Percentiles rank a stretch among this genome's conserved stretches.
Conservation (phyloP, 2,113 vertebrate genomes). For the Hippocampus guttulatus region DNA sequence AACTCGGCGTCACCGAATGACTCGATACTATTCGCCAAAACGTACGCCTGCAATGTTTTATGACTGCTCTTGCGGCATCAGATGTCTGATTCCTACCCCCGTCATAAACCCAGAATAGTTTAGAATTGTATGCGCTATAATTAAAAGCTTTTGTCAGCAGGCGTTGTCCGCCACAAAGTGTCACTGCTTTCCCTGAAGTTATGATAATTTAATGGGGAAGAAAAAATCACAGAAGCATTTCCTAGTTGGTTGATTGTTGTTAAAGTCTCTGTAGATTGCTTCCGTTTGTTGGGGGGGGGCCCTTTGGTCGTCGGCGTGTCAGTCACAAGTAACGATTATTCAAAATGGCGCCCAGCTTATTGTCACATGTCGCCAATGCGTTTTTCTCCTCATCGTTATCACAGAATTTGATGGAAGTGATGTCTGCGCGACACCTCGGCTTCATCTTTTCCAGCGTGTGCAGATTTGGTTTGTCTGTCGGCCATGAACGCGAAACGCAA, state of each 20-base stretch:
- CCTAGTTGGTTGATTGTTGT: neutral
- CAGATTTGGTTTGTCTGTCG: neutral
- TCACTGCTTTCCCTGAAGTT: neutral
- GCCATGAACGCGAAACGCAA: no score
- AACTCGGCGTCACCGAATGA: conserved; percentile 13
- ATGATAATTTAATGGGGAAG: neutral
- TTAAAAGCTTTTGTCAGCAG: conserved; percentile 21
- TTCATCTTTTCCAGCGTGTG: neutral
- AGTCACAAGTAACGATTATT: neutral
- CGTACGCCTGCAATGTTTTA: conserved; percentile 13
- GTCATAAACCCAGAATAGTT: conserved; percentile 25
- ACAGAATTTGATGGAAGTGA: neutral
- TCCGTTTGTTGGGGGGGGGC: neutral
- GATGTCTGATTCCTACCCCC: conserved; percentile 15
- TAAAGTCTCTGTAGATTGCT: neutral
- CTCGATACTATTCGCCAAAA: conserved; percentile 12
- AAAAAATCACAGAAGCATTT: neutral
- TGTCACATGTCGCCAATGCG: neutral
- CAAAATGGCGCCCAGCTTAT: neutral
- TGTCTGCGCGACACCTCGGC: neutral
- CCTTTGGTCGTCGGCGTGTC: neutral
- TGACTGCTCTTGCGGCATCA: conserved; percentile 16
- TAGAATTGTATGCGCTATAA: neutral
- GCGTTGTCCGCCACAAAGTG: neutral
- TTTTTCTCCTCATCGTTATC: neutral